Percentiles rank a stretch among this genome's conserved stretches.
phyloP scores from a whole-genome alignment of 2,797 vertebrate species.

The Lemur catta region DNA sequence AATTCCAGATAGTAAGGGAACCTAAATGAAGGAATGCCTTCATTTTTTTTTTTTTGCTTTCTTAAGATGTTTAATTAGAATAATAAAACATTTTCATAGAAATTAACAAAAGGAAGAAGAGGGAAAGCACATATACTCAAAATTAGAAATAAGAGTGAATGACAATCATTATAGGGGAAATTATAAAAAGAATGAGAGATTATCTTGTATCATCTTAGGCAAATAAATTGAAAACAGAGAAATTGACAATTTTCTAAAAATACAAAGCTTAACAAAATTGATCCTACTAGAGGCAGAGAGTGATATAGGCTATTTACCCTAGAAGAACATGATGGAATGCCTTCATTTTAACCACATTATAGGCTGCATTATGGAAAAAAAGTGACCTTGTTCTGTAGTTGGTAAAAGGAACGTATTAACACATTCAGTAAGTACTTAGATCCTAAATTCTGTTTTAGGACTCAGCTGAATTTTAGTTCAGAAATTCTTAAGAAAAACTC shows the following conservation, averaged over 20 bases:
- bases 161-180: too few species aligned
- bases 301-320: too few species aligned
- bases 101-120: background rate
- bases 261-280: too few species aligned
- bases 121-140: background rate
- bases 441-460: constrained; percentile 2
- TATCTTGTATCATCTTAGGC: too few species aligned
- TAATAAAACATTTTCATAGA: background rate
- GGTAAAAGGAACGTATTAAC: background rate
- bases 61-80: background rate
- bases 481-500: background rate
- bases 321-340: too few species aligned
- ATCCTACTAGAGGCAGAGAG: too few species aligned
- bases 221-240: too few species aligned
- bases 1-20: background rate
- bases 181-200: too few species aligned
- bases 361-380: background rate
- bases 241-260: too few species aligned
- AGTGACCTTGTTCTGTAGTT: background rate
- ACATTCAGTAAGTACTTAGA: background rate
- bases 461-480: constrained; percentile 37
- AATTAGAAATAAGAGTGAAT: background rate
- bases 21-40: background rate
- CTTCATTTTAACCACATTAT: background rate
- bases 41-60: background rate